Evolutionary conservation across 2,797 vertebrate species (phyloP), one percentile per base, ranked within the genome.

Genomic region (Propithecus perrieri): DNA sequence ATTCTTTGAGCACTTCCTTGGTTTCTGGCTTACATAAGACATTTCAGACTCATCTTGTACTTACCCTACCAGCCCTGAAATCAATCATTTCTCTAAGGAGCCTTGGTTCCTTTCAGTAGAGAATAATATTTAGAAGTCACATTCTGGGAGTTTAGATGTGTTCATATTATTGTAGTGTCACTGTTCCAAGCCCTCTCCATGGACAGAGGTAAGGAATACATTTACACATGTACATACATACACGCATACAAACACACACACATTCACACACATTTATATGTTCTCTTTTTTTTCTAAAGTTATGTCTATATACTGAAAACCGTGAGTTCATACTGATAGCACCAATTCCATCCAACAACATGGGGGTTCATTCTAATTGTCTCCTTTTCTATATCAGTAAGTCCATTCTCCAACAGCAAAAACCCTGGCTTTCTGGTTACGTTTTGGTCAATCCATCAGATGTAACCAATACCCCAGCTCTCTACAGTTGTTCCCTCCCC

Each of bases 41-140:
- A 65, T 50, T 83, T 30, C 48, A 80, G 86, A 53, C 53, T 78
- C 50, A 83, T 35, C 30, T 53, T 17, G 18, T 57, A 5, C 46
- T 92, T 91, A 89, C 20, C 11, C 26, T 63, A 55, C 30, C 35
- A 67, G 22, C 30, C 61, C 59, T 67, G 74, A 79, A 85, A 91
- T 75, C 22, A 75, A 67, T 79, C 55, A 93, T 65, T 95, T 96
- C 67, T 95, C 79, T 48, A 41, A 95, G 53, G n/a, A 92, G 14
- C 17, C 6, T 38, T 30, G 13, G 14, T 87, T 85, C 63, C 48
- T 53, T 67, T 57, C 55, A 28, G 59, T 46, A n/a, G 41, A 83
- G 24, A 92, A 59, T 17, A 57, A 14, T 88, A 63, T 71, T 80
- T n/a, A 86, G 89, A 83, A 95, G 57, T 41, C 67, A 79, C 35